Evolutionary conservation across 2,113 vertebrate genomes (phyloP), one percentile per base, ranked within the genome.

Genomic region (Bubalus kerabau): DNA sequence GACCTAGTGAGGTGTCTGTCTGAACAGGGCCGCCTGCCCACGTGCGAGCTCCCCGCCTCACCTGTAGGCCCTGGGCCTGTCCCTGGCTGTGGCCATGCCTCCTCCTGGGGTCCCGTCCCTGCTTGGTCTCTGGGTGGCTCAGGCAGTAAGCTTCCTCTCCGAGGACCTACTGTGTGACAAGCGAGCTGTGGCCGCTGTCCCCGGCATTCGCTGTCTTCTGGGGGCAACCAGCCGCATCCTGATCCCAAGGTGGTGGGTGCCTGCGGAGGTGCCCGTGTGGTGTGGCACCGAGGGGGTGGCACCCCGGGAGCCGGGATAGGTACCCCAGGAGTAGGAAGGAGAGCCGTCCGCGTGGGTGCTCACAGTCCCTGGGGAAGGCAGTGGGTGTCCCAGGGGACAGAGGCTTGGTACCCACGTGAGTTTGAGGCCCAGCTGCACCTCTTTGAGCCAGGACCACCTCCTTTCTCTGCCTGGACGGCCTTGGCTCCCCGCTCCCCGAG

Each of bases 181-280:
- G 30, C 5, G 6, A 67, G 13, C 30, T 2, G 2, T 1, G 8
- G 30, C 28, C 1, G 0, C 85, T 21, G 15, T 15, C 14, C 32
- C 32, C 0, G 0, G 62, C 3, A 23, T n/a, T 64, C 0, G 0
- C 6, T 8, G 5, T 4, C n/a, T 40, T 24, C 32, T 40, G 5
- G 23, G 23, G 14, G 9, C 1, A 1, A 4, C 9, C 14, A 19
- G n/a, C 24, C 0, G 0, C 9, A 52, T 15, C 23, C 48, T 36
- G 32, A 7, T 6, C 23, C 86, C 48, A 7, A 36, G 62, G 32
- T 7, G 60, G 46, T 17, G 14, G 21, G 23, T 26, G 32, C 48
- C 60, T 3, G 0, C 0, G 0, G 50, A 89, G 64, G 60, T 2
- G 8, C 14, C 8, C 2, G 0, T 13, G 21, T 1, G 0, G 24